phyloP scores from a whole-genome alignment of 2,797 vertebrate genomes.

The Chrosomus eos region DNA sequence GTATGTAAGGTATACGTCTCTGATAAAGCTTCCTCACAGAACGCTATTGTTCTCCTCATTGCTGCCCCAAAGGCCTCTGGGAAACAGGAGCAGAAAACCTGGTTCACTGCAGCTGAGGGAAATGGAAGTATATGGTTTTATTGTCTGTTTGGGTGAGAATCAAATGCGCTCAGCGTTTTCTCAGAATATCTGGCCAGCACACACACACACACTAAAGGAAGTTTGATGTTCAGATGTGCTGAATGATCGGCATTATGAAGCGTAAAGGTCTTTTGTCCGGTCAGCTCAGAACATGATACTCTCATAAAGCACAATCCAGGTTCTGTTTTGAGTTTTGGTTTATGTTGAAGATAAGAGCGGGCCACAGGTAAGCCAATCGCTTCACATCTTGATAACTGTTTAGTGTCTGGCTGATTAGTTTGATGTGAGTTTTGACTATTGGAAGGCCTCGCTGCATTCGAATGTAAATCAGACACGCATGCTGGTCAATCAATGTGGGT shows the following conservation, averaged over 20 bases:
- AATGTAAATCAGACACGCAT: background rate
- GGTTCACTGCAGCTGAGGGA: conserved; percentile 10
- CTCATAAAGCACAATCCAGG: conserved; percentile 36
- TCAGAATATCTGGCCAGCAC: background rate
- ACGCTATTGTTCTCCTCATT: conserved; percentile 47
- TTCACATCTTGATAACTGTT: conserved; percentile 10
- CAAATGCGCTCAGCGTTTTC: conserved; percentile 42
- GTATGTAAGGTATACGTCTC: conserved; percentile 30
- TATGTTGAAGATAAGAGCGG: conserved; percentile 14
- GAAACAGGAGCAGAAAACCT: conserved; percentile 36
- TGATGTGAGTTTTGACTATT: background rate
- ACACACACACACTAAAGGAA: background rate
- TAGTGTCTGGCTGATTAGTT: background rate
- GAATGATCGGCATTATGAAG: conserved; percentile 23
- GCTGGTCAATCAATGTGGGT: background rate
- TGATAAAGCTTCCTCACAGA: conserved; percentile 46
- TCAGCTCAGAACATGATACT: conserved; percentile 25
- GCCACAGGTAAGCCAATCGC: conserved; percentile 14
- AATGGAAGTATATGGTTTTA: conserved; percentile 28
- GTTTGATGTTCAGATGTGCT: conserved; percentile 13
- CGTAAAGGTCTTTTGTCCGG: background rate
- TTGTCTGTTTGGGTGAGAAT: conserved; percentile 48
- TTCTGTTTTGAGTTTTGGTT: conserved; percentile 32
- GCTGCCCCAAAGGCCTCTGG: conserved; percentile 34
- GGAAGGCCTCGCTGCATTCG: background rate